Conservation (phyloP, 2,888 invertebrate species). For the Dione juno region DNA sequence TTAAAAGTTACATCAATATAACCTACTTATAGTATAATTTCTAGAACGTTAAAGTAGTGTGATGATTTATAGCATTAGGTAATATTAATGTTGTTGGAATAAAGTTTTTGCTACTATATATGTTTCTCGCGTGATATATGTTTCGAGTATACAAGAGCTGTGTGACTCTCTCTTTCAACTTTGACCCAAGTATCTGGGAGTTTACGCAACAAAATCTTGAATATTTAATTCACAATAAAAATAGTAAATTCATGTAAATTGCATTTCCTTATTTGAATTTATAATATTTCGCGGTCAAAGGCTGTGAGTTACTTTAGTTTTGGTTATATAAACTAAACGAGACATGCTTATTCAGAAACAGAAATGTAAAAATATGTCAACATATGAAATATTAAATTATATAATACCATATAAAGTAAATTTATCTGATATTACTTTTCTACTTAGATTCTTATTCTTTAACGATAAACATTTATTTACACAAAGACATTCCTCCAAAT, state of each 20-base stretch:
- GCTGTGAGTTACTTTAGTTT: constrained; percentile 33
- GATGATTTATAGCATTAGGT: no score
- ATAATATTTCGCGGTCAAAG: constrained; percentile 34
- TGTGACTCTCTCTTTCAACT: constrained; percentile 66
- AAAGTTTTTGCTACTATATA: no score
- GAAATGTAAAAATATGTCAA: background rate
- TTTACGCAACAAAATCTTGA: constrained; percentile 47
- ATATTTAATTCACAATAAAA: constrained; percentile 21
- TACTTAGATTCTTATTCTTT: no score
- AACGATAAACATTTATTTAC: no score
- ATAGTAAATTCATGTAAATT: constrained; percentile 27
- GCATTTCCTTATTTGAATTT: constrained; percentile 28
- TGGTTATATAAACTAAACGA: constrained; percentile 16
- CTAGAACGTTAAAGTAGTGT: no score
- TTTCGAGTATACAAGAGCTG: constrained; percentile 7
- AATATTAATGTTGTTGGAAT: no score
- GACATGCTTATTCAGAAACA: background rate
- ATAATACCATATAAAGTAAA: no score
- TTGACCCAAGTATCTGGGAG: constrained; percentile 50
- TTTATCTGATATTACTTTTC: no score
- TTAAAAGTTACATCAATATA: no score
- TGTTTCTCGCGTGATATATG: constrained; percentile 5
- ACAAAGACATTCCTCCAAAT: background rate
- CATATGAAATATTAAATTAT: background rate
- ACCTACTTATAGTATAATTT: no score